A percentile compares a stretch with the other conserved stretches of the same genome.
Conservation (phyloP, 2,797 vertebrate genomes). For the Pampus argenteus region DNA sequence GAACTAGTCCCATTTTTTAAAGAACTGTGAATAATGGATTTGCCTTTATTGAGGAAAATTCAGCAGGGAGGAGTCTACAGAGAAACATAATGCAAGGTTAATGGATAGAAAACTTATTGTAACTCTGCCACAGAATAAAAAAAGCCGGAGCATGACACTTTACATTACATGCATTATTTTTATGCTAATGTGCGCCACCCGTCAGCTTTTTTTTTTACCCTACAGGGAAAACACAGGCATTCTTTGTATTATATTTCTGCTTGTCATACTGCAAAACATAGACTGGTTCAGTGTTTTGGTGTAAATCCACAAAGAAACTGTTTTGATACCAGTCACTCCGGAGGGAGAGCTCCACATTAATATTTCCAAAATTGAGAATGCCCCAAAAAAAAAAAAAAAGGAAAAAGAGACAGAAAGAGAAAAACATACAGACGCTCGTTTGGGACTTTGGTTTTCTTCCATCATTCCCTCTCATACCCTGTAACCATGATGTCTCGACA, state of each 20-base stretch:
- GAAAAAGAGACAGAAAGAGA: neutral
- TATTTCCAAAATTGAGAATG: conserved; percentile 52
- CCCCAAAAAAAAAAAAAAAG: conserved; percentile 11
- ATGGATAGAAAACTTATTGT: conserved; percentile 73
- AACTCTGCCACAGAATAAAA: conserved; percentile 67
- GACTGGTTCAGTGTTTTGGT: conserved; percentile 52
- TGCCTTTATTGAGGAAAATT: conserved; percentile 37
- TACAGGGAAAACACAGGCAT: conserved; percentile 64
- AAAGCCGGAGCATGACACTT: conserved; percentile 66
- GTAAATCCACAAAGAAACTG: conserved; percentile 68
- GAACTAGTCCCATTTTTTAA: conserved; percentile 27
- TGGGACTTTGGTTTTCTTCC: conserved; percentile 43
- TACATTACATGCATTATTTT: conserved; percentile 80
- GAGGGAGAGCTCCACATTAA: conserved; percentile 56
- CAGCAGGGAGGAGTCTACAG: conserved; percentile 46
- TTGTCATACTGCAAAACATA: conserved; percentile 71
- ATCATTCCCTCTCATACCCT: conserved; percentile 16
- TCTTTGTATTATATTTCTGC: conserved; percentile 77
- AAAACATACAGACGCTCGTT: conserved; percentile 26
- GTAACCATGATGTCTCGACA: conserved; percentile 36
- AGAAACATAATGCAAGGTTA: conserved; percentile 72
- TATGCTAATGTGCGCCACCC: conserved; percentile 78
- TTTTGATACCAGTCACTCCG: conserved; percentile 73
- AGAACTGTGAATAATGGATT: conserved; percentile 47
- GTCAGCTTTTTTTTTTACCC: conserved; percentile 67